A percentile compares a stretch with the other conserved stretches of the same genome.
Evolutionary conservation across 2,113 vertebrate species (phyloP).

Genomic region (Myrmophylax atrothorax): DNA sequence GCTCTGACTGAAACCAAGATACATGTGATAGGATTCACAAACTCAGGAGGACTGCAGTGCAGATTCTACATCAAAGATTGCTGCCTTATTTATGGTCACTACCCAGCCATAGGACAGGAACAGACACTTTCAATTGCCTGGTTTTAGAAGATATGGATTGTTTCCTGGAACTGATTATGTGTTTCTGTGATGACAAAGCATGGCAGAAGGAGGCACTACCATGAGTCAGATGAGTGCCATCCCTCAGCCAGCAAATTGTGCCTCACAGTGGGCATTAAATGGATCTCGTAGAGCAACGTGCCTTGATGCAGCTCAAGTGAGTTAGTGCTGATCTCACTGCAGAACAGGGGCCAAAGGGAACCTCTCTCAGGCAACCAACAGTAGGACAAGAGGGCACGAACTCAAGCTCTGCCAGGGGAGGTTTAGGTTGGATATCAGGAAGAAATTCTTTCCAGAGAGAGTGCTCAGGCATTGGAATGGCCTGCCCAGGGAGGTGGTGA

Average conservation of each 20-base stretch:
- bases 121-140: background rate
- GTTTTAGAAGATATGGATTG: background rate
- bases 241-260: background rate
- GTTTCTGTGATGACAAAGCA: background rate
- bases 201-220: background rate
- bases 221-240: background rate
- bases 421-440: too few relatives aligned
- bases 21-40: background rate
- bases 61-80: background rate
- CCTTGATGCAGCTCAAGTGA: background rate
- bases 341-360: background rate
- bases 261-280: background rate
- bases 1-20: background rate
- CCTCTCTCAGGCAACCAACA: too few relatives aligned
- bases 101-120: background rate
- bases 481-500: too few relatives aligned
- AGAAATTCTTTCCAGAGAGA: too few relatives aligned
- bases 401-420: too few relatives aligned
- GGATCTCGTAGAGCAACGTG: background rate
- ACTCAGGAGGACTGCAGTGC: background rate
- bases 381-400: too few relatives aligned
- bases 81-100: background rate
- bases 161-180: background rate
- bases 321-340: background rate
- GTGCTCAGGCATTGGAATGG: too few relatives aligned